These are phyloP conservation scores for Misgurnus mizolepis DNA, from an alignment of 2,113 vertebrate species.

Conservation along the genomic window DNA sequence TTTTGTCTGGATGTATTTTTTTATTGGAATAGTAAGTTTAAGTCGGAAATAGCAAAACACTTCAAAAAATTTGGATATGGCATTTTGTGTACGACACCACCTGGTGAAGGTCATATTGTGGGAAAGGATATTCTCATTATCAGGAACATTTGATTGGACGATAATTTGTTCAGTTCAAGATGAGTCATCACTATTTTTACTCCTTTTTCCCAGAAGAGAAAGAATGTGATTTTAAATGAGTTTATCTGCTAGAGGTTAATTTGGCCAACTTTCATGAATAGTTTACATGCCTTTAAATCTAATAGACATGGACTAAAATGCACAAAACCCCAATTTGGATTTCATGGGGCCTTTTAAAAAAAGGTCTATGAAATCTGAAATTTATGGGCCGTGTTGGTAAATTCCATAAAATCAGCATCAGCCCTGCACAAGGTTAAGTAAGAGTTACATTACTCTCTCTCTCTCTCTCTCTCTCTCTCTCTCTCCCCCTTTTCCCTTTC, in stretches of 20 bases:
- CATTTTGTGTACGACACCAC: too few relatives aligned
- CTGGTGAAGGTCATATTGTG: too few relatives aligned
- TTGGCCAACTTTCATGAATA: not conserved
- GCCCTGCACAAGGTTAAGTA: conserved; percentile 25
- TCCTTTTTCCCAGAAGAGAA: too few relatives aligned
- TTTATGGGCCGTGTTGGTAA: conserved; percentile 34
- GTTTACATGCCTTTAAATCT: conserved; percentile 4
- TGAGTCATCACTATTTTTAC: too few relatives aligned
- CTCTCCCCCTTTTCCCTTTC: too few relatives aligned
- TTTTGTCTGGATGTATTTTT: too few relatives aligned
- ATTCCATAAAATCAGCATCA: conserved; percentile 37
- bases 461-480: conserved; percentile 5
- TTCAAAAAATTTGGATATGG: too few relatives aligned
- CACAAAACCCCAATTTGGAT: conserved; percentile 2
- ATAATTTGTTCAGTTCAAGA: too few relatives aligned
- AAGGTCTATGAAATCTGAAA: conserved; percentile 39
- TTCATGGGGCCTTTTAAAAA: conserved; percentile 16
- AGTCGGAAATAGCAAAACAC: too few relatives aligned
- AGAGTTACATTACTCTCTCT: conserved; percentile 21
- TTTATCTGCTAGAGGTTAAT: not conserved
- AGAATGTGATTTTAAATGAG: not conserved
- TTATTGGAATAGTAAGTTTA: too few relatives aligned
- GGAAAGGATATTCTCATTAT: too few relatives aligned
- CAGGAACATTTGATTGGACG: too few relatives aligned
- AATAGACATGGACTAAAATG: conserved; percentile 1